A percentile compares a stretch with the other conserved stretches of the same genome.
Evolutionary conservation across 2,113 vertebrate species (phyloP).

Genomic region (Donacobius atricapilla): DNA sequence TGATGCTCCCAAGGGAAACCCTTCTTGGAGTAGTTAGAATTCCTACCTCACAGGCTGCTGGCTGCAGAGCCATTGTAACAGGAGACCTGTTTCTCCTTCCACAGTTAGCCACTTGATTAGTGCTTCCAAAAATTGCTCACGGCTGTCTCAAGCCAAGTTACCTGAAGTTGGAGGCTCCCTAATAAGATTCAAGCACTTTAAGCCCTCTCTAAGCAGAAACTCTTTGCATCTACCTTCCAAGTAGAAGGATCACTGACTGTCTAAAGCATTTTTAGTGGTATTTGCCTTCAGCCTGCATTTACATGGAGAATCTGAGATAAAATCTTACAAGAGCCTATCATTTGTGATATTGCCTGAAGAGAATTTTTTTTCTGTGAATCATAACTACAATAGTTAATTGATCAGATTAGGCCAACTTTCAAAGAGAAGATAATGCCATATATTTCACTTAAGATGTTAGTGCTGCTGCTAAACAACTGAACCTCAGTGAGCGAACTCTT

Average conservation of each 20-base stretch:
- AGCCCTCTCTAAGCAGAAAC: background rate
- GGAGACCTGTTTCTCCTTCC: accelerated
- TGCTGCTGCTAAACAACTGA: background rate
- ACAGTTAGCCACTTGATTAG: background rate
- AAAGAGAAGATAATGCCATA: background rate
- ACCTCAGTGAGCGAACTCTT: background rate
- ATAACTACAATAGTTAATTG: slow-evolving; percentile 23
- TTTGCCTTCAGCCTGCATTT: background rate
- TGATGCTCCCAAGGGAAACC: background rate
- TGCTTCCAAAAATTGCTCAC: background rate
- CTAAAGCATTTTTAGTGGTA: background rate
- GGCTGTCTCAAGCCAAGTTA: background rate
- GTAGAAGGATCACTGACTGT: background rate
- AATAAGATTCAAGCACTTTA: background rate
- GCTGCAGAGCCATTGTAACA: background rate
- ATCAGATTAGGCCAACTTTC: background rate
- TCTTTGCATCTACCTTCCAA: background rate
- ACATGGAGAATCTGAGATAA: background rate
- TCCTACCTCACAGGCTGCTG: background rate
- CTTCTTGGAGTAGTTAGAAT: background rate
- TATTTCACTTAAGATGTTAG: background rate
- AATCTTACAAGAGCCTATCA: background rate
- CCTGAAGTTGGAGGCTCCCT: background rate
- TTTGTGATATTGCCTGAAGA: background rate
- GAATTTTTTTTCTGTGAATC: background rate